A percentile compares a stretch with the other conserved stretches of the same genome.
These are phyloP conservation scores for Linepithema humile DNA, from an alignment of 1,140 invertebrate genomes.

Conservation along the genomic window DNA sequence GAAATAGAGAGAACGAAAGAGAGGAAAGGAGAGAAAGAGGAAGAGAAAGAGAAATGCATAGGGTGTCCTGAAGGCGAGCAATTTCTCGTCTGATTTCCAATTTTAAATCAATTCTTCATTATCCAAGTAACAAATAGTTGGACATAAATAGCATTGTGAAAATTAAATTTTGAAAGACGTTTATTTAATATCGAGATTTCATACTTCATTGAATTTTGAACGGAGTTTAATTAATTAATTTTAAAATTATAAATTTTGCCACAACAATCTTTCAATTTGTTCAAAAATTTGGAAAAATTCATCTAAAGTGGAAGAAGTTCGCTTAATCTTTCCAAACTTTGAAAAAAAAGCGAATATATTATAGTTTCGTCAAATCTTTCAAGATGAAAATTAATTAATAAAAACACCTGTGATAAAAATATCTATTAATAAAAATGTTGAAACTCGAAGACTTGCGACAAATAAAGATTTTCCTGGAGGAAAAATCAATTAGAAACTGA, in stretches of 20 bases:
- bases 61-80: not conserved
- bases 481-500: conserved; percentile 1
- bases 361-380: not conserved
- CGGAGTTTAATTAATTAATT: not conserved
- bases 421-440: too few relatives aligned
- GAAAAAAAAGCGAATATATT: not conserved
- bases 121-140: not conserved
- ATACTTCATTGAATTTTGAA: not conserved
- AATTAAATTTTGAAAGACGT: not conserved
- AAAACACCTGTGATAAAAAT: too few relatives aligned
- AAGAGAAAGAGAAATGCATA: not conserved
- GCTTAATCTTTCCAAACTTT: not conserved
- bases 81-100: not conserved
- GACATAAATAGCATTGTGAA: not conserved
- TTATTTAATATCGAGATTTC: not conserved
- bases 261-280: not conserved
- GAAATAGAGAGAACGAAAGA: too few relatives aligned
- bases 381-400: not conserved
- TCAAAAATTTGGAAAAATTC: conserved; percentile 1
- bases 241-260: not conserved
- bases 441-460: not conserved
- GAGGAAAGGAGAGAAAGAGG: too few relatives aligned
- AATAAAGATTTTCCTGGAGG: not conserved
- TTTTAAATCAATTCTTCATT: not conserved
- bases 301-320: not conserved